Evolutionary conservation across 2,888 invertebrate species (phyloP), one percentile per base, ranked within the genome.

Genomic region (Rhamnusium bicolor): DNA sequence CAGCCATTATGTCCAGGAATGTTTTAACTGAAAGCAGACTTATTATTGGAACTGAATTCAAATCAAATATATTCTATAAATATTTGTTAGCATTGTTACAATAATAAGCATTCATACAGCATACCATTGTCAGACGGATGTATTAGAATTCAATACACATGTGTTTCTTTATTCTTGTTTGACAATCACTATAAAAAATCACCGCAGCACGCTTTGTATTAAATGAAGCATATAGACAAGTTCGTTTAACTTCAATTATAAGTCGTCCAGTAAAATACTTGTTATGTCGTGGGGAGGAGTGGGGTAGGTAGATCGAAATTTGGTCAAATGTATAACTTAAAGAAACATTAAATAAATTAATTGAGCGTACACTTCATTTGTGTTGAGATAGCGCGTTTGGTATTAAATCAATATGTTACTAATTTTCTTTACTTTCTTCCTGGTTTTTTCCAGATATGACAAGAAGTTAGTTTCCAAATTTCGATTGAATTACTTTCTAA

Each of bases 151-250:
- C 71, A 71, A 71, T 71, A 66, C 71, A 51, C 66, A 60, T 60
- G 19, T 66, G 65, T 71, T 71, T 65, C 69, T 71, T 71, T 71
- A 66, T 71, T 60, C 71, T 65, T 71, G 71, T 71, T 71, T 58
- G 66, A 71, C 71, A 67, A 67, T 67, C 67, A 24, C 67, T 54
- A 56, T 67, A 67, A 67, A 65, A 65, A 69, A 73, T 73, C 73
- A 61, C 60, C 65, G 66, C 69, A 65, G 69, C 73, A 73, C 73
- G 73, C 69, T 69, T 62, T 73, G 73, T 73, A 69, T 66, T 69
- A 70, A 69, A 66, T 61, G 66, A 61, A 73, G 69, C 63, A 71
- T 71, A 66, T 58, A 66, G 63, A 60, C 67, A 67, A 66, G 71
- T 69, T 73, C 69, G 65, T 58, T 69, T 69, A 66, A 70, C 67